Base-by-base conservation (phyloP, 2,888 invertebrate genomes). In the Tinea semifulvella region DNA sequence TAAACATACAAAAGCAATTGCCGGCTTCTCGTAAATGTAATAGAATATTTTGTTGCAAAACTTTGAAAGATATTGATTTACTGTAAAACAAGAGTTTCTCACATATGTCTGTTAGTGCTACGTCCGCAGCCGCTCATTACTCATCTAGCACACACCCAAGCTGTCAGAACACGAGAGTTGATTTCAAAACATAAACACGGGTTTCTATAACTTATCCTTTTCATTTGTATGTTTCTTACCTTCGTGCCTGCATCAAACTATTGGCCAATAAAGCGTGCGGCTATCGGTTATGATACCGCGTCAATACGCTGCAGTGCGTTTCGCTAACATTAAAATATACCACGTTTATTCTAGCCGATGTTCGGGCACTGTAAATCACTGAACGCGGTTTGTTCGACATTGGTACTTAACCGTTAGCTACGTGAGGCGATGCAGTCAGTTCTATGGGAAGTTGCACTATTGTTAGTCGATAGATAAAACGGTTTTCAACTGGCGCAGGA, bases 331-430 rank as follows among this genome's bases (percentile, higher is more conserved):
- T 49, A 52, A 51, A 50, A 49, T 52, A 52, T 55, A 49, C 65
- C 67, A 68, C 68, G 68, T 67, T 68, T 65, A 63, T 63, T 65
- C 66, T 65, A 65, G 64, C 63, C 60, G 60, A 57, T 60, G 57
- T 54, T 53, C 57, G 51, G 56, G 62, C 61, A 56, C 68, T 66
- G 68, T 76, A 76, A 76, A 76, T 77, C 76, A 36, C 36, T 36
- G 61, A 63, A 63, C 36, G 36, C 36, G 36, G 36, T 18, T 36
- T 18, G 36, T 18, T 36, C 36, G 36, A 36, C 36, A 16, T 18
- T 36, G 14, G 36, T 18, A 18, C 64, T 57, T 56, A 61, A 65
- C 77, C 75, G 76, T 74, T 74, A 74, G 42, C 25, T 26, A 42
- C 26, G 26, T 36, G 36, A 36, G 36, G 7, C 36, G 36, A 36